Evolutionary conservation across 2,888 invertebrate species (phyloP).

Genomic region (Eueremaeus valkanovi): DNA sequence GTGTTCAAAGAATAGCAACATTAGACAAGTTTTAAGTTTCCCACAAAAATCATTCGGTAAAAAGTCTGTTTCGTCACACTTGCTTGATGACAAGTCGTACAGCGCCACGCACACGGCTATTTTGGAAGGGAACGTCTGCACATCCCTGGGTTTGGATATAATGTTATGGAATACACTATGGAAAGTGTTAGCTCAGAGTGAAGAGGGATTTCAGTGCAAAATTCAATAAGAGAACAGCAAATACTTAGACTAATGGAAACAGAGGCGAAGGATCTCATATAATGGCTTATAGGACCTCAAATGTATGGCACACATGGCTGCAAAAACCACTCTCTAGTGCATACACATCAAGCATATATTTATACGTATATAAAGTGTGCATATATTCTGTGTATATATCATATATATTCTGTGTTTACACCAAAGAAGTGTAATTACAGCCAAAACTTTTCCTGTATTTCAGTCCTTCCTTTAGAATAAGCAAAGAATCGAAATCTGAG

Average conservation of each 20-base stretch:
- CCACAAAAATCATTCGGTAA: too few species aligned
- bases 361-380: slow-evolving; percentile 11
- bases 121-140: too few species aligned
- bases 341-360: slow-evolving; percentile 23
- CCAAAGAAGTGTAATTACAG: slow-evolving; percentile 30
- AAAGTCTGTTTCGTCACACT: too few species aligned
- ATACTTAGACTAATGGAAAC: slow-evolving; percentile 34
- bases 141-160: too few species aligned
- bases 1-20: too few species aligned
- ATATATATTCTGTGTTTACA: slow-evolving; percentile 26
- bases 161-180: too few species aligned
- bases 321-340: slow-evolving; percentile 26
- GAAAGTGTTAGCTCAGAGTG: slow-evolving; percentile 12
- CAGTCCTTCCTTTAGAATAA: not conserved
- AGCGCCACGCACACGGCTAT: too few species aligned
- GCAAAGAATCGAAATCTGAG: not conserved
- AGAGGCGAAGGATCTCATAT: slow-evolving; percentile 19
- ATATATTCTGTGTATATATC: not conserved
- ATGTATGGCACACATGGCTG: slow-evolving; percentile 25
- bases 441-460: slow-evolving; percentile 13
- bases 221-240: slow-evolving; percentile 35
- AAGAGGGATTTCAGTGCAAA: slow-evolving; percentile 14
- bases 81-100: too few species aligned
- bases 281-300: slow-evolving; percentile 29
- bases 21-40: too few species aligned